Conservation (phyloP, 2,888 invertebrate species). For the Drosophila antonietae region DNA sequence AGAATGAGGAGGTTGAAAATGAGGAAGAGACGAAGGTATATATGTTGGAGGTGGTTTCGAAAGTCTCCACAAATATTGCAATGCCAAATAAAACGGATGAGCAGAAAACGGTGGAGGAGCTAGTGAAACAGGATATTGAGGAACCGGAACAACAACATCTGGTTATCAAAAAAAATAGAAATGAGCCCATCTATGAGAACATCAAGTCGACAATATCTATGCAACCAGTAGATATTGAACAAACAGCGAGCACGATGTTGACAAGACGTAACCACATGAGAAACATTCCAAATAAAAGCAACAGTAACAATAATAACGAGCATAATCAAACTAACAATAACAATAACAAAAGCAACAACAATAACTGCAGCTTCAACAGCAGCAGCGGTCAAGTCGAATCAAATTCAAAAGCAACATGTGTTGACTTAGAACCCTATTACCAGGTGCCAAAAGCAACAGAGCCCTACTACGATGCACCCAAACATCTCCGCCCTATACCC, state of each 20-base stretch:
- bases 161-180: slow-evolving; percentile 16
- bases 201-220: slow-evolving; percentile 78
- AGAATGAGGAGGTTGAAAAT: slow-evolving; percentile 11
- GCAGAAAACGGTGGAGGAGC: slow-evolving; percentile 56
- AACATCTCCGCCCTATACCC: slow-evolving; percentile 85
- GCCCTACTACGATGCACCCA: slow-evolving; percentile 84
- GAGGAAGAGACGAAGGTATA: slow-evolving; percentile 6
- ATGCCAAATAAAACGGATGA: slow-evolving; percentile 74
- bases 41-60: slow-evolving; percentile 8
- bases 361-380: slow-evolving; percentile 40
- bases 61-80: slow-evolving; percentile 12
- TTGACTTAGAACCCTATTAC: slow-evolving; percentile 82
- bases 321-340: slow-evolving; percentile 60
- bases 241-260: slow-evolving; percentile 52
- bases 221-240: slow-evolving; percentile 75
- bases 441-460: slow-evolving; percentile 84
- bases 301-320: slow-evolving; percentile 60
- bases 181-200: slow-evolving; percentile 85
- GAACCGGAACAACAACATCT: slow-evolving; percentile 5
- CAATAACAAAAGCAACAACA: slow-evolving; percentile 48
- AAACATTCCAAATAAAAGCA: slow-evolving; percentile 72
- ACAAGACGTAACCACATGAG: slow-evolving; percentile 54
- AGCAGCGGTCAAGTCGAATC: slow-evolving; percentile 40
- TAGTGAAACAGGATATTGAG: slow-evolving; percentile 24
- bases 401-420: slow-evolving; percentile 37